Evolutionary conservation across 2,888 invertebrate species (phyloP), one percentile per base, ranked within the genome.

Genomic region (Drosophila seclusa): DNA sequence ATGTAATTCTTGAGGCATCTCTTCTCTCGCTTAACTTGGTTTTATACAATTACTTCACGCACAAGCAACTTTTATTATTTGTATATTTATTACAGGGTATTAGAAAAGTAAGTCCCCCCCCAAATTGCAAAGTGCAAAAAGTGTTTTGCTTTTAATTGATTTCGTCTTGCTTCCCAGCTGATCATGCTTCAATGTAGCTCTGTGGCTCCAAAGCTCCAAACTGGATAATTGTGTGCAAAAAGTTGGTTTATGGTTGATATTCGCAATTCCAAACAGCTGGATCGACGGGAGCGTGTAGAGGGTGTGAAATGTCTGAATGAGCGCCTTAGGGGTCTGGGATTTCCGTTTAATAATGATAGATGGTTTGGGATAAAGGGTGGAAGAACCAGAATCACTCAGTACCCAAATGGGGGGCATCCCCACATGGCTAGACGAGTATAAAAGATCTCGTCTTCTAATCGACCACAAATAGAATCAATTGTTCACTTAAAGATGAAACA

Each of bases 401-500:
- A 42, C n/a, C 34, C 34, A 36, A 8, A 13, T 21, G 13, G 24
- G 89, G 83, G 70, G 75, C 67, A 62, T 72, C 75, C 87, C 88
- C 87, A 4, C 27, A 24, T 36, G 18, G 13, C 2, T 7, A 2
- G 21, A 7, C 18, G 42, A 49, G 66, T 87, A 89, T 87, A 87
- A 72, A 90, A 86, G 76, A n/a, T 52, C 52, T 21, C 7, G 31
- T n/a, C 16, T 31, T 49, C 18, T 31, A n/a, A 21, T 59, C 11
- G 48, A 27, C 5, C 8, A 11, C 34, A 38, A 38, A 36, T 78
- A 87, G 86, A 73, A 78, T 49, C 74, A 73, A 58, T 60, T 61
- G 34, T 31, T 60, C 29, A 62, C 18, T 60, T 49, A 60, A 82
- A 74, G 63, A 86, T 86, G 83, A 90, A 90, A 67, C 83, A 78